Conservation (phyloP, 2,888 invertebrate genomes). For the Caenorhabditis panamensis region DNA sequence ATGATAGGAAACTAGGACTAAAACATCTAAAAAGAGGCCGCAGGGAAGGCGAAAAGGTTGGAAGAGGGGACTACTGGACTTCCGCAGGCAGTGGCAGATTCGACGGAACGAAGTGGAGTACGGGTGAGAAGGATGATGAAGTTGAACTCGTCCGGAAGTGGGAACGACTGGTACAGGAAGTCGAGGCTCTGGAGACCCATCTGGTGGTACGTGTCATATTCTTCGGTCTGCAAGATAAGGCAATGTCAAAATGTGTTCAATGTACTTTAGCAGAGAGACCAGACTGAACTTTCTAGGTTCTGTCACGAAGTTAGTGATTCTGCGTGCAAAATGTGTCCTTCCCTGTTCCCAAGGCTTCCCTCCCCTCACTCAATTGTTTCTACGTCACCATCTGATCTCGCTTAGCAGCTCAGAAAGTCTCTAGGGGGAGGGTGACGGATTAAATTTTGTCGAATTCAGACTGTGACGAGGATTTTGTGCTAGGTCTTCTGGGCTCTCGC, state of each 20-base stretch:
- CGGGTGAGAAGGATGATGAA: constrained; percentile 25
- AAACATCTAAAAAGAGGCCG: constrained; percentile 22
- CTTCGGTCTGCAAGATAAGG: constrained; percentile 53
- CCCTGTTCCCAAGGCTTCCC: not conserved
- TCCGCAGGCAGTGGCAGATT: constrained; percentile 29
- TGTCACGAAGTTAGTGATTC: not conserved
- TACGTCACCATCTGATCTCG: not conserved
- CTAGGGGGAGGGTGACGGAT: not conserved
- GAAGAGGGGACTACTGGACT: constrained; percentile 27
- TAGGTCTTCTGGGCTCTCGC: constrained; percentile 1
- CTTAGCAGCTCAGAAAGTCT: not conserved
- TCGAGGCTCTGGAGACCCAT: constrained; percentile 49
- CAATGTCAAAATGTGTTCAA: constrained; percentile 2
- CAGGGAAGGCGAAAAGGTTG: constrained; percentile 15
- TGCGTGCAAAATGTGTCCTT: constrained; percentile 10
- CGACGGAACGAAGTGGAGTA: constrained; percentile 40
- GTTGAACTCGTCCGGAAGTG: constrained; percentile 35
- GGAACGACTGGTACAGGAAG: constrained; percentile 10
- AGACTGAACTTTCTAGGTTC: not conserved
- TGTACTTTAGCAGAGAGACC: no score
- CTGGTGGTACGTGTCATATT: constrained; percentile 61
- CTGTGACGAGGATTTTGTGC: constrained; percentile 23
- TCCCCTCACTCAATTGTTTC: not conserved
- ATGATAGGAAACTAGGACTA: not conserved
- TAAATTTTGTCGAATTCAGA: not conserved